These are phyloP conservation scores for Formica selysi DNA, from an alignment of 1,140 invertebrate species.

Conservation along the genomic window DNA sequence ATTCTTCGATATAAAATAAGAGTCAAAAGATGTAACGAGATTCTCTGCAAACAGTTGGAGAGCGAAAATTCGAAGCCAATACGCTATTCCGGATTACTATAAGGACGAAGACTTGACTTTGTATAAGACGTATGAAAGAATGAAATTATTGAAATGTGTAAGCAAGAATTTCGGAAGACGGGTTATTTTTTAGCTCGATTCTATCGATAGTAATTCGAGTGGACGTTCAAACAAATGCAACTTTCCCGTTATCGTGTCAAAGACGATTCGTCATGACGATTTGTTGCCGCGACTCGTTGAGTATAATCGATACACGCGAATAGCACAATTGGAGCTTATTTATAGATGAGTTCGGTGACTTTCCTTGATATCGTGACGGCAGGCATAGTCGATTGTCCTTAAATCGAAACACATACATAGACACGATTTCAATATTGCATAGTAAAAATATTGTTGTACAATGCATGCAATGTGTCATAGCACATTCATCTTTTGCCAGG, in stretches of 20 bases:
- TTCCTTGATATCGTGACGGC: conserved; percentile 36
- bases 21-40: neutral
- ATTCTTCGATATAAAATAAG: neutral
- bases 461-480: neutral
- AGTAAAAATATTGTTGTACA: conserved; percentile 21
- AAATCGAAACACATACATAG: neutral
- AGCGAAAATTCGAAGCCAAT: neutral
- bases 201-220: conserved; percentile 28
- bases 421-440: conserved; percentile 24
- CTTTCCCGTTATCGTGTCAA: conserved; percentile 23
- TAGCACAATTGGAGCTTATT: conserved; percentile 64
- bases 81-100: neutral
- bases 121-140: neutral
- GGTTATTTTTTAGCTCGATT: neutral
- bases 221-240: conserved; percentile 34
- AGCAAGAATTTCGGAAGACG: conserved; percentile 19
- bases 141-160: conserved; percentile 12
- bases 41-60: neutral
- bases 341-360: conserved; percentile 72
- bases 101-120: neutral
- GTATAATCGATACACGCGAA: conserved; percentile 66
- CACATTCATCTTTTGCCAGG: neutral
- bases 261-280: conserved; percentile 36
- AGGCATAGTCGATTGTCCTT: neutral
- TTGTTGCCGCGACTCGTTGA: conserved; percentile 38